Conservation (phyloP, 2,888 invertebrate species). For the Acanthopleura granulata region DNA sequence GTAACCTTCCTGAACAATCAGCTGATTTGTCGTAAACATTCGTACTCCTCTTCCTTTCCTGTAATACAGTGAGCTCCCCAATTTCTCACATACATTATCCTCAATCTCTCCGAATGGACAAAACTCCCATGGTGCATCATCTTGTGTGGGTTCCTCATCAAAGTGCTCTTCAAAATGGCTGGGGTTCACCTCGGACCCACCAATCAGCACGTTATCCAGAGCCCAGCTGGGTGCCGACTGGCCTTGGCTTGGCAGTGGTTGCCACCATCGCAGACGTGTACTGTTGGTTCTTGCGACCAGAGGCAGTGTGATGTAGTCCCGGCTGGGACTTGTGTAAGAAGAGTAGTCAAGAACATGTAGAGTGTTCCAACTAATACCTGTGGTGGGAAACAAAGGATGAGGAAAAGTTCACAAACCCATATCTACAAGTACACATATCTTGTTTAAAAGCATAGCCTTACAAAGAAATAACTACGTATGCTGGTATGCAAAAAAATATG, state of each 20-base stretch:
- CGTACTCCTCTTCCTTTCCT: slow-evolving; percentile 49
- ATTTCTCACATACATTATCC: slow-evolving; percentile 45
- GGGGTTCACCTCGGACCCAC: slow-evolving; percentile 69
- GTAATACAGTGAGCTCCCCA: slow-evolving; percentile 59
- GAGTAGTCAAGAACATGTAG: slow-evolving; percentile 63
- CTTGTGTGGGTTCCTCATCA: slow-evolving; percentile 42
- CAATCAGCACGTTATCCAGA: slow-evolving; percentile 69
- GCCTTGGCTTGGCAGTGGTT: slow-evolving; percentile 45
- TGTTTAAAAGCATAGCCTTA: no score
- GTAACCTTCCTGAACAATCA: slow-evolving; percentile 67
- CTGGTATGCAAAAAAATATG: no score
- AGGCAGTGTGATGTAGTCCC: slow-evolving; percentile 65
- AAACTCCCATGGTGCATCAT: slow-evolving; percentile 61
- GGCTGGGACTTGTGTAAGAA: slow-evolving; percentile 50
- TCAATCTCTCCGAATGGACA: slow-evolving; percentile 53
- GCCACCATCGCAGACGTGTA: slow-evolving; percentile 66
- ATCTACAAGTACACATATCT: no score
- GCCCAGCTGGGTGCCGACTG: slow-evolving; percentile 63
- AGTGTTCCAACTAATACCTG: slow-evolving; percentile 65
- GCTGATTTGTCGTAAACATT: slow-evolving; percentile 66
- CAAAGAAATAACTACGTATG: no score
- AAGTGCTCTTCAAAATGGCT: slow-evolving; percentile 62
- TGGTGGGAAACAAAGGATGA: no score
- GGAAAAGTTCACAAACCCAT: no score
- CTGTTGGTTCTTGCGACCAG: slow-evolving; percentile 55